phyloP scores from a whole-genome alignment of 2,113 vertebrate species.

The Kobus ellipsiprymnus region DNA sequence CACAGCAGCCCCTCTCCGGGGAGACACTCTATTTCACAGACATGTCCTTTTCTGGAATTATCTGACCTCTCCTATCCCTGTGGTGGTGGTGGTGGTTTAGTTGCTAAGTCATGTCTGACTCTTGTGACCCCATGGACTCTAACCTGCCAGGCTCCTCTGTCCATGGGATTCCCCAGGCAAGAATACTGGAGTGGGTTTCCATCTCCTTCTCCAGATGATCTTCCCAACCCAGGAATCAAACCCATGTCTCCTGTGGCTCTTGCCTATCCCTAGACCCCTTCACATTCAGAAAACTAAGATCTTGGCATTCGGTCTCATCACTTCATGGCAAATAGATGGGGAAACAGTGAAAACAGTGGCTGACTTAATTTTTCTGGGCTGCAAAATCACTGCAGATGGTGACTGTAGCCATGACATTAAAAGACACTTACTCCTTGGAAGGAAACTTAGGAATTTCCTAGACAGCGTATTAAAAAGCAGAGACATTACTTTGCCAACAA shows the following conservation, averaged over 20 bases:
- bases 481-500: too few relatives aligned
- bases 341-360: too few relatives aligned
- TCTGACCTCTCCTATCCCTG: neutral
- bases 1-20: neutral
- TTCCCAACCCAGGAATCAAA: neutral
- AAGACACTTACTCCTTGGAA: too few relatives aligned
- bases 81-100: neutral
- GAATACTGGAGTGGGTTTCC: neutral
- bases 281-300: too few relatives aligned
- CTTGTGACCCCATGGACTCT: neutral
- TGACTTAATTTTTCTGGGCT: too few relatives aligned
- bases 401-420: too few relatives aligned
- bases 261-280: neutral
- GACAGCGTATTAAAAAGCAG: too few relatives aligned
- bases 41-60: neutral
- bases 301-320: too few relatives aligned
- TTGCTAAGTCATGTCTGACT: fast-evolving
- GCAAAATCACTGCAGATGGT: too few relatives aligned
- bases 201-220: neutral
- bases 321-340: too few relatives aligned
- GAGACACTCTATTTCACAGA: neutral
- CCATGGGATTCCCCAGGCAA: neutral
- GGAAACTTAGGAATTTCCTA: too few relatives aligned
- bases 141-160: neutral
- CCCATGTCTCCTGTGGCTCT: neutral